A percentile compares a stretch with the other conserved stretches of the same genome.
Conservation (phyloP, 2,888 invertebrate species). For the Phania funesta region DNA sequence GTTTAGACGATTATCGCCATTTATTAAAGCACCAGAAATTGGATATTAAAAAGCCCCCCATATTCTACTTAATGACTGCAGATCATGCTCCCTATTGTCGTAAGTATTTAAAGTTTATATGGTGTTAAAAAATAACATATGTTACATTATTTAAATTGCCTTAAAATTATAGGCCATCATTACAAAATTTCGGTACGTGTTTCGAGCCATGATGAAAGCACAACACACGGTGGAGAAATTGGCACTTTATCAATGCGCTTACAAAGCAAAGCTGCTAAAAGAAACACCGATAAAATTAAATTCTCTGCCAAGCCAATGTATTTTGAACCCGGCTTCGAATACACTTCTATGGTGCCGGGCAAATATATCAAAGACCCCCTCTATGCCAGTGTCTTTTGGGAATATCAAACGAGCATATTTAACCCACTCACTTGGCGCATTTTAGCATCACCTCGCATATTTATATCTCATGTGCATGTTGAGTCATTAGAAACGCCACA, state of each 20-base stretch:
- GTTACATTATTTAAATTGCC: background rate
- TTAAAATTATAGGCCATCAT: slow-evolving; percentile 85
- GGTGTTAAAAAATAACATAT: background rate
- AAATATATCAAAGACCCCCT: slow-evolving; percentile 85
- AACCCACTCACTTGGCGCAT: slow-evolving; percentile 93
- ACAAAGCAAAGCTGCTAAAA: slow-evolving; percentile 84
- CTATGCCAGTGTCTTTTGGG: slow-evolving; percentile 88
- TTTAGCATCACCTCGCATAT: slow-evolving; percentile 87
- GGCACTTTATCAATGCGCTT: slow-evolving; percentile 86
- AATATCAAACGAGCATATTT: slow-evolving; percentile 88
- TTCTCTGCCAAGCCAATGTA: slow-evolving; percentile 82
- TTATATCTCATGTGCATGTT: slow-evolving; percentile 86
- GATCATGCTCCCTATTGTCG: slow-evolving; percentile 88
- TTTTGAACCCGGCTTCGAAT: slow-evolving; percentile 85
- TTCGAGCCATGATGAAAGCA: slow-evolving; percentile 86
- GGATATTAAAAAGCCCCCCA: slow-evolving; percentile 80
- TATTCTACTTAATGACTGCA: slow-evolving; percentile 88
- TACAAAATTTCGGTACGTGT: slow-evolving; percentile 88
- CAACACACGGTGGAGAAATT: slow-evolving; percentile 88
- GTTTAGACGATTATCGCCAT: slow-evolving; percentile 82
- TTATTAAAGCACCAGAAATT: slow-evolving; percentile 81
- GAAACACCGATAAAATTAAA: slow-evolving; percentile 82
- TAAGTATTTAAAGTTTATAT: slow-evolving; percentile 79
- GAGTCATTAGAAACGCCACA: slow-evolving; percentile 86
- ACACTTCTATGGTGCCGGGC: slow-evolving; percentile 86